Conservation (phyloP, 1,140 invertebrate genomes). For the Phenacoccus solenopsis region DNA sequence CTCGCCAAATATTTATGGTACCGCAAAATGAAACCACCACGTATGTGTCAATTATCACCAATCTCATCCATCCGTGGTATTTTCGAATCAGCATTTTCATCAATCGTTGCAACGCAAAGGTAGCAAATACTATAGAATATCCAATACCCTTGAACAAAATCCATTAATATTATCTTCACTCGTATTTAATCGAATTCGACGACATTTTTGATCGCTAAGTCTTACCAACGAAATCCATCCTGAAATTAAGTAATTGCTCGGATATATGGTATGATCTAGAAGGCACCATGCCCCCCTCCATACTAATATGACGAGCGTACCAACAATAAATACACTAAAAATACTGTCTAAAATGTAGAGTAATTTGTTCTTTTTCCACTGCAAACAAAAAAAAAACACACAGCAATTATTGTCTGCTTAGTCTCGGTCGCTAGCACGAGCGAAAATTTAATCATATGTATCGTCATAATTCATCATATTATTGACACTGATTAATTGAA, state of each 20-base stretch:
- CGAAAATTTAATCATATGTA: neutral
- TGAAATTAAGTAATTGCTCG: conserved; percentile 45
- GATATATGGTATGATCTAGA: conserved; percentile 63
- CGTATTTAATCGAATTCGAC: neutral
- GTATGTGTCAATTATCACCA: conserved; percentile 58
- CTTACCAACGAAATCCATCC: conserved; percentile 66
- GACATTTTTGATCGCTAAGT: conserved; percentile 22
- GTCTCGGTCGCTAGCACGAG: no score
- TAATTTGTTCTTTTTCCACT: conserved; percentile 54
- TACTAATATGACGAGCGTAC: conserved; percentile 70
- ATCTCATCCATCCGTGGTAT: conserved; percentile 46
- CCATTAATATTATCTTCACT: neutral
- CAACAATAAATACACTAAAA: conserved; percentile 69
- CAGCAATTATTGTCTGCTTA: neutral
- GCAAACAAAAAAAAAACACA: conserved; percentile 30
- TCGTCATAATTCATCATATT: neutral
- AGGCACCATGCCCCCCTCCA: conserved; percentile 75
- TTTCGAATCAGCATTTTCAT: conserved; percentile 52
- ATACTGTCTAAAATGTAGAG: conserved; percentile 70
- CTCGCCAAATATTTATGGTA: conserved; percentile 75
- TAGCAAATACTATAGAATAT: conserved; percentile 52
- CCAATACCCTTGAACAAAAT: conserved; percentile 47
- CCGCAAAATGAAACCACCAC: conserved; percentile 62
- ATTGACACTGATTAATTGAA: neutral
- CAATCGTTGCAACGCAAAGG: conserved; percentile 56